Percentiles rank a stretch among this genome's conserved stretches.
Evolutionary conservation across 30 jellyfish, hydroid and myxozoan species (phyloP).

Genomic region (Hydractinia symbiolongicarpus): DNA sequence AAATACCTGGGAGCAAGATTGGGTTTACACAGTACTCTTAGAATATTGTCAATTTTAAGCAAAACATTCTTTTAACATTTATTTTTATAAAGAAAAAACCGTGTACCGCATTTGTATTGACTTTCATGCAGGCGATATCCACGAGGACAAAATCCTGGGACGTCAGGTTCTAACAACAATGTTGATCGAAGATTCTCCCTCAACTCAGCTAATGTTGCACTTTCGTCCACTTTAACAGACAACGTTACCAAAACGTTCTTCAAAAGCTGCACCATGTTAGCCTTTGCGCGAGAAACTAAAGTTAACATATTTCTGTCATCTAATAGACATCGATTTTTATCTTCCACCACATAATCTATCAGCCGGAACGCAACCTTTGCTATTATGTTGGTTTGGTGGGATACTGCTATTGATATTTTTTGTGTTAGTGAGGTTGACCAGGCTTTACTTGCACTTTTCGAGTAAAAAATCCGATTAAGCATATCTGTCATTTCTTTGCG

Average conservation of each 20-base stretch:
- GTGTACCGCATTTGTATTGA: slow-evolving; percentile 28
- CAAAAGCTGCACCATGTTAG: slow-evolving; percentile 23
- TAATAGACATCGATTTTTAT: not conserved
- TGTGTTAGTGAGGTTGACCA: slow-evolving; percentile 34
- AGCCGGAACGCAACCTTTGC: slow-evolving; percentile 8
- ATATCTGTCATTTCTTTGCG: slow-evolving; percentile 9
- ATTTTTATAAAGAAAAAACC: not conserved
- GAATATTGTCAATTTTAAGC: not conserved
- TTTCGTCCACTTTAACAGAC: slow-evolving; percentile 28
- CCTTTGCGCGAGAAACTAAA: slow-evolving; percentile 8
- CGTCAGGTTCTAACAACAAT: slow-evolving; percentile 8
- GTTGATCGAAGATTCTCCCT: slow-evolving; percentile 24
- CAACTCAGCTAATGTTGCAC: slow-evolving; percentile 17
- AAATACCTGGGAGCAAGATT: not conserved
- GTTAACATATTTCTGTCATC: not conserved
- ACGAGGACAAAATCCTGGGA: slow-evolving; percentile 12
- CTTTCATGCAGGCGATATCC: slow-evolving; percentile 23
- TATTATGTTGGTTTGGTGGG: not conserved
- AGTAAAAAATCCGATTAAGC: slow-evolving; percentile 7
- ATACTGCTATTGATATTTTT: slow-evolving; percentile 1
- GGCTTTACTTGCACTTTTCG: slow-evolving; percentile 18
- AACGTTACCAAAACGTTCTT: slow-evolving; percentile 19
- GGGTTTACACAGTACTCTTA: not conserved
- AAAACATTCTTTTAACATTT: not conserved
- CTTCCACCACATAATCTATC: slow-evolving; percentile 10